These are phyloP conservation scores for Isichthys henryi DNA, from an alignment of 2,113 vertebrate genomes.

Conservation along the genomic window DNA sequence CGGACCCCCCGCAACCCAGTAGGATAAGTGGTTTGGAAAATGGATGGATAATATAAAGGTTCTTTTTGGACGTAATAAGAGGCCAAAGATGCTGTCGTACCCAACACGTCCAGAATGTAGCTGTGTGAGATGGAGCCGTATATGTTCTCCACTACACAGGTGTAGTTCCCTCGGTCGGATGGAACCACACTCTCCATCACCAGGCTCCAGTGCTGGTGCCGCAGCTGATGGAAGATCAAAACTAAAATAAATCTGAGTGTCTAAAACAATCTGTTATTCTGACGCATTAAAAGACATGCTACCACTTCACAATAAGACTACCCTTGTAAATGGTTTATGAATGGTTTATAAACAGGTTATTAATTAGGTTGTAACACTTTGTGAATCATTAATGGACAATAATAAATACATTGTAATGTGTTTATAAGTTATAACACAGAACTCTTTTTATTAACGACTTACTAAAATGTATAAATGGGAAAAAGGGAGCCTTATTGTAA, in stretches of 20 bases:
- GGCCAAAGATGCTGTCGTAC: constrained; percentile 57
- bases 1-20: too few relatives aligned
- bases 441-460: too few relatives aligned
- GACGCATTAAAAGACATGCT: background rate
- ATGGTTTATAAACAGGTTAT: background rate
- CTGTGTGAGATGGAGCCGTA: constrained; percentile 82
- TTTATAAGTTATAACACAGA: too few relatives aligned
- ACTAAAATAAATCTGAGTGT: background rate
- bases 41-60: too few relatives aligned
- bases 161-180: constrained; percentile 94
- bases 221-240: constrained; percentile 57
- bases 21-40: too few relatives aligned
- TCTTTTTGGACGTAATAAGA: background rate
- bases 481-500: too few relatives aligned
- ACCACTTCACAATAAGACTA: background rate
- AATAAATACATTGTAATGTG: too few relatives aligned
- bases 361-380: background rate
- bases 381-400: too few relatives aligned
- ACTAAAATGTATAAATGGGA: too few relatives aligned
- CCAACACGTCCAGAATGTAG: constrained; percentile 90
- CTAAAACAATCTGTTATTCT: background rate
- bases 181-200: constrained; percentile 98
- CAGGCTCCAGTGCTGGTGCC: constrained; percentile 96
- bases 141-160: constrained; percentile 88
- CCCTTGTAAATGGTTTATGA: background rate